Percentiles rank a stretch among this genome's conserved stretches.
These are phyloP conservation scores for Oreochromis spilurus DNA, from an alignment of 2,113 vertebrate genomes.

Conservation along the genomic window DNA sequence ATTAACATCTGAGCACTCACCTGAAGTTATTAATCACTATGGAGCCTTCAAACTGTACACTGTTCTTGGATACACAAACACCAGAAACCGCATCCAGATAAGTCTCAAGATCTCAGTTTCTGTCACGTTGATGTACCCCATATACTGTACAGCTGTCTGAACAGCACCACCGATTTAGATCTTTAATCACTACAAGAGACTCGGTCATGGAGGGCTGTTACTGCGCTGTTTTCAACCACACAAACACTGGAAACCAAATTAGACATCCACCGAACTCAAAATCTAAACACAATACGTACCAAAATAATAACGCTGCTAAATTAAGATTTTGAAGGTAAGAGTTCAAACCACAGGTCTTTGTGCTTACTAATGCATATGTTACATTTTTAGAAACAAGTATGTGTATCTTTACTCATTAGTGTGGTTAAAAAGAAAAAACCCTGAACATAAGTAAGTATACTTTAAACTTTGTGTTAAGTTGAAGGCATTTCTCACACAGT, in stretches of 20 bases:
- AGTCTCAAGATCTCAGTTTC: background rate
- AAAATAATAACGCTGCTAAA: background rate
- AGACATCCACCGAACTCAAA: background rate
- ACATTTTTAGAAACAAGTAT: background rate
- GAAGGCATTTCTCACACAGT: background rate
- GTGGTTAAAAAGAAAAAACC: background rate
- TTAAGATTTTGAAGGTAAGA: background rate
- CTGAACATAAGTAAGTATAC: background rate
- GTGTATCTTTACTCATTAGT: background rate
- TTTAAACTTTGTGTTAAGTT: background rate
- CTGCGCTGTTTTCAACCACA: background rate
- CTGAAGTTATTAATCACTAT: background rate
- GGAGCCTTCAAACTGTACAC: background rate
- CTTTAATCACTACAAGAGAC: background rate
- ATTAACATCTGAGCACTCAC: background rate
- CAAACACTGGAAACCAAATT: background rate
- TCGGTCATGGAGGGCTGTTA: rapidly evolving
- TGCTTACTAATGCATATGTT: background rate
- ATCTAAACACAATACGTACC: background rate
- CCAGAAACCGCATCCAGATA: background rate
- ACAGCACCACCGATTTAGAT: background rate
- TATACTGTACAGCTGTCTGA: rapidly evolving
- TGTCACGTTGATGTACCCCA: background rate
- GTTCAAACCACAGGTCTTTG: background rate
- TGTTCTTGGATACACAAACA: background rate